These are phyloP conservation scores for Halcyon senegalensis DNA, from an alignment of 2,113 vertebrate genomes.

Conservation along the genomic window DNA sequence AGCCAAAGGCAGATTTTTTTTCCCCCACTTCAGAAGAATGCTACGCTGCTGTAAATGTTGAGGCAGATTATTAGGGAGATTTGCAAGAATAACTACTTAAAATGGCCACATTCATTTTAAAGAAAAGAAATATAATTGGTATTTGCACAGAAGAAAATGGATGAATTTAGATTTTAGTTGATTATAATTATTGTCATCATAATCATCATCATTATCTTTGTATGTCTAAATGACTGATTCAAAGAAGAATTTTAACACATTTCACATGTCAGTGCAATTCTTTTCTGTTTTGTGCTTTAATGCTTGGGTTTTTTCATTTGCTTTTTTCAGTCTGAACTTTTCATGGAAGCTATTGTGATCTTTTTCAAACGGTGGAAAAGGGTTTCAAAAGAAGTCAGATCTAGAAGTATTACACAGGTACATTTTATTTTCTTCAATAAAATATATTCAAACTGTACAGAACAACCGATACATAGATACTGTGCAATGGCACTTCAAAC, in stretches of 20 bases:
- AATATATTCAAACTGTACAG: neutral
- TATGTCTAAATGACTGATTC: slow-evolving; percentile 68
- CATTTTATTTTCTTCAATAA: neutral
- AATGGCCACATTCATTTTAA: slow-evolving; percentile 56
- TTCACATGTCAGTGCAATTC: slow-evolving; percentile 65
- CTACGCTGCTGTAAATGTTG: slow-evolving; percentile 25
- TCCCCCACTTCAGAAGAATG: neutral
- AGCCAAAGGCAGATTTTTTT: neutral
- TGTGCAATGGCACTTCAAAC: neutral
- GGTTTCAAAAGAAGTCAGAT: slow-evolving; percentile 44
- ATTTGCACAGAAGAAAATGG: slow-evolving; percentile 68
- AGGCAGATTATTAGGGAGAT: slow-evolving; percentile 56
- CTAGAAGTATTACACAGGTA: neutral
- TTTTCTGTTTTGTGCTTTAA: slow-evolving; percentile 55
- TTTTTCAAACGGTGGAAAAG: slow-evolving; percentile 23
- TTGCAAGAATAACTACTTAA: slow-evolving; percentile 64
- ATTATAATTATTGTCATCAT: slow-evolving; percentile 74
- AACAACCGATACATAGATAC: neutral
- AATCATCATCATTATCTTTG: slow-evolving; percentile 74
- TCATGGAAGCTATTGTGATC: slow-evolving; percentile 50
- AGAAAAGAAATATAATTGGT: slow-evolving; percentile 72
- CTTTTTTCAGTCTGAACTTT: slow-evolving; percentile 68
- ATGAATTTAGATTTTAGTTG: slow-evolving; percentile 71
- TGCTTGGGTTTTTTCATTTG: slow-evolving; percentile 46
- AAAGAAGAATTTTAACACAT: slow-evolving; percentile 62